phyloP scores from a whole-genome alignment of 2,888 invertebrate species.

The Ectobius pallidus region DNA sequence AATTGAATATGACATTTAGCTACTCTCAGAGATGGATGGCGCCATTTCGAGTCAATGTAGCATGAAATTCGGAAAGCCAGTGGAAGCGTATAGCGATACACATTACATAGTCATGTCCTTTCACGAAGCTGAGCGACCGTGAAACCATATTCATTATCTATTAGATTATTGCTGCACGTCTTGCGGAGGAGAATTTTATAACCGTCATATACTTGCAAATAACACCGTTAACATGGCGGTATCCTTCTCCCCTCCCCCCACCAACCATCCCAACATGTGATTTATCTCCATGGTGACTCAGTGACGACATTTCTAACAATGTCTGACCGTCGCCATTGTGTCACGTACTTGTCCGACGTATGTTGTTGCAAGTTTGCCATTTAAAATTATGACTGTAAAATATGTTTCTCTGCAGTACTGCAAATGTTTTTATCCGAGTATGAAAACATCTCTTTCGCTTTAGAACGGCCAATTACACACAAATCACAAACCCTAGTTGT shows the following conservation, averaged over 20 bases:
- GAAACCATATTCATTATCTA: constrained; percentile 19
- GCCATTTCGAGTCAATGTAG: constrained; percentile 29
- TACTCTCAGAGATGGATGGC: constrained; percentile 9
- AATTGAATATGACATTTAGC: not conserved
- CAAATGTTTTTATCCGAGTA: too few relatives aligned
- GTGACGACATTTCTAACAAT: constrained; percentile 2
- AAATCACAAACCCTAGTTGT: too few relatives aligned
- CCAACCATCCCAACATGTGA: not conserved
- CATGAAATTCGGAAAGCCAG: constrained; percentile 18
- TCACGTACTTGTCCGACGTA: not conserved
- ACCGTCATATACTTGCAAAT: not conserved
- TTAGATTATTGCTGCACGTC: constrained; percentile 1
- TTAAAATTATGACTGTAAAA: not conserved
- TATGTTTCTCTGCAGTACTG: too few relatives aligned
- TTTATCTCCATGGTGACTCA: constrained; percentile 5
- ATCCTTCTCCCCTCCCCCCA: not conserved
- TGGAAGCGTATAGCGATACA: not conserved
- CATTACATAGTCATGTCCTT: constrained; percentile 9
- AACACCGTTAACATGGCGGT: not conserved
- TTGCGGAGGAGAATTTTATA: not conserved
- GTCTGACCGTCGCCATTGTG: not conserved
- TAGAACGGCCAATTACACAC: too few relatives aligned
- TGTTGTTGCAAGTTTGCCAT: constrained; percentile 1
- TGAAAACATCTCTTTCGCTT: too few relatives aligned
- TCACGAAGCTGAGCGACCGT: constrained; percentile 2